These are phyloP conservation scores for Podabrus alpinus DNA, from an alignment of 2,888 invertebrate genomes.

Conservation along the genomic window DNA sequence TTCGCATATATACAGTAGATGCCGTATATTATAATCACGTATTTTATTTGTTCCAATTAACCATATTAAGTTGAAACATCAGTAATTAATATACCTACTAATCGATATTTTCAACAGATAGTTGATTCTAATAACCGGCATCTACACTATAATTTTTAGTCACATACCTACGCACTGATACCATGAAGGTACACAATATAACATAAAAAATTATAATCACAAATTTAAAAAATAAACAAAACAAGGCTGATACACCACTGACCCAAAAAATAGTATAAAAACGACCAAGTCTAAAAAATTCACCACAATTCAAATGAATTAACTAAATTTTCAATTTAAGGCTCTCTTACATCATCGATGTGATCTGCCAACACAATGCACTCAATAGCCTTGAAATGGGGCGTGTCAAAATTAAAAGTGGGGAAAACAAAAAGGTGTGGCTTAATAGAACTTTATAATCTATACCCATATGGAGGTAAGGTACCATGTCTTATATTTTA, in stretches of 20 bases:
- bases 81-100: no score
- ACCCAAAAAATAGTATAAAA: background rate
- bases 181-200: background rate
- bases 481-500: slow-evolving; percentile 42
- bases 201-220: background rate
- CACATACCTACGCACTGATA: background rate
- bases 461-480: slow-evolving; percentile 24
- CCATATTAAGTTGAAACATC: no score
- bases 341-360: slow-evolving; percentile 14
- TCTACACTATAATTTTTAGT: background rate
- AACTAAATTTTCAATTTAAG: slow-evolving; percentile 1
- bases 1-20: background rate
- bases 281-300: background rate
- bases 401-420: slow-evolving; percentile 33
- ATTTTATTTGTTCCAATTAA: no score
- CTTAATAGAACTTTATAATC: slow-evolving; percentile 39
- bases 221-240: background rate
- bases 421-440: slow-evolving; percentile 37
- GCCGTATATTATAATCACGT: background rate
- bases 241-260: background rate
- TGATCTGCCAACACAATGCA: slow-evolving; percentile 27
- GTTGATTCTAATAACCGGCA: background rate
- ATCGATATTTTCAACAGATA: background rate
- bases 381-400: slow-evolving; percentile 32
- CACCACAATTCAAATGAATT: background rate